Evolutionary conservation across 2,113 vertebrate species (phyloP), one percentile per base, ranked within the genome.

Genomic region (Amphiprion percula): DNA sequence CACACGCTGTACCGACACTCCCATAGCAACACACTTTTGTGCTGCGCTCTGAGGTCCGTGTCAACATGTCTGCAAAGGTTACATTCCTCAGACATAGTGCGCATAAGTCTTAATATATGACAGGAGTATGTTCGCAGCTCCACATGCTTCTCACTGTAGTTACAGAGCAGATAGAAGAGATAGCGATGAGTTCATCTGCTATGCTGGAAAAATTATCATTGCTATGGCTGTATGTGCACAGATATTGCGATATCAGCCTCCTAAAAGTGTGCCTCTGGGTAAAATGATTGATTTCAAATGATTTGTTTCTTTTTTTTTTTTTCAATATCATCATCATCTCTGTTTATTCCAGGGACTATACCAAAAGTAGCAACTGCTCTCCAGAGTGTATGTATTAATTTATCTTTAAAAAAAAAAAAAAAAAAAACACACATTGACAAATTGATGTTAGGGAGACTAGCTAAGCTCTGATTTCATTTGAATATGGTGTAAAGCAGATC

Each of bases 11-110:
- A 15, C 39, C 15, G 17, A 41, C 41, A 64, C 41, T 56, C 72
- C 26, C 30, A 19, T 37, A 7, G 66, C 53, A 77, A 8, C 55
- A 28, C 44, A 65, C 39, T 60, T 11, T 14, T 44, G 41, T 21
- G 10, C 63, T 58, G 52, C 26, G 49, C 68, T 54, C 46, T 33
- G 62, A 62, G 74, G 75, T 62, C 61, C 53, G 23, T 72, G 58
- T 64, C 63, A 83, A 21, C 4, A 8, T 61, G 85, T 79, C 74
- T 62, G 61, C 79, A 88, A 88, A 92, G 84, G 80, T 89, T 66
- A 80, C 73, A 79, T 81, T 84, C 84, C 82, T 39, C 64, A 63
- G 79, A 84, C 16, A 58, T 68, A 68, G 74, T 82, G 75, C 79
- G 73, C 80, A 81, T 74, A 66, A 69, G 76, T 87, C 76, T 79